Conservation (phyloP, 2,888 invertebrate genomes). For the Athetis lepigone region DNA sequence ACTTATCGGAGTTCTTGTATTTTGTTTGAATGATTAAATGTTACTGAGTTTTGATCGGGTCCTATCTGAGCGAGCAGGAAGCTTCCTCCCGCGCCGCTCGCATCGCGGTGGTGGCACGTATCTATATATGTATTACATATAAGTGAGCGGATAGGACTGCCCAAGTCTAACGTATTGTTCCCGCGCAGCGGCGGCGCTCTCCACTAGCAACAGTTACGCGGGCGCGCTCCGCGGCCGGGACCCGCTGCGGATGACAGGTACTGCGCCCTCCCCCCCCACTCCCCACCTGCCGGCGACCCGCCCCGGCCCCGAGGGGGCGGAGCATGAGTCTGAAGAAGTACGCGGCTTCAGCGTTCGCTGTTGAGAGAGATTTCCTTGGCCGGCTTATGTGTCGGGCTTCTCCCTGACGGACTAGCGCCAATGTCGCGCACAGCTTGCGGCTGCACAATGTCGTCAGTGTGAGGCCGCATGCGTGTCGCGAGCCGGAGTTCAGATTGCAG, state of each 20-base stretch:
- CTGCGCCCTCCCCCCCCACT: constrained; percentile 74
- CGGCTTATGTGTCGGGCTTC: background rate
- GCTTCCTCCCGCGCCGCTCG: constrained; percentile 14
- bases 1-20: constrained; percentile 39
- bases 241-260: constrained; percentile 96
- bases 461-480: no score
- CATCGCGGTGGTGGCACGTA: constrained; percentile 18
- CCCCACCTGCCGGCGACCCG: background rate
- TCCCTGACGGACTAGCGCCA: background rate
- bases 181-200: constrained; percentile 68
- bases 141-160: constrained; percentile 18
- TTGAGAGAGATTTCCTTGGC: constrained; percentile 6
- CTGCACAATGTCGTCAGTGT: no score
- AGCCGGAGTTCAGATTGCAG: no score
- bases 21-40: constrained; percentile 1
- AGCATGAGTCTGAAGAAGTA: constrained; percentile 9
- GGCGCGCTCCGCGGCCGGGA: constrained; percentile 96
- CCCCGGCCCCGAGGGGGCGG: constrained; percentile 4
- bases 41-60: background rate
- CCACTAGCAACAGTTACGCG: constrained; percentile 93
- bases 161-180: constrained; percentile 66
- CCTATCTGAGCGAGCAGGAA: background rate
- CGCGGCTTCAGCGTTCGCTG: background rate
- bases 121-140: constrained; percentile 23
- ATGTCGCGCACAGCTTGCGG: background rate